Evolutionary conservation across 2,113 vertebrate genomes (phyloP).

Genomic region (Piliocolobus tephrosceles): DNA sequence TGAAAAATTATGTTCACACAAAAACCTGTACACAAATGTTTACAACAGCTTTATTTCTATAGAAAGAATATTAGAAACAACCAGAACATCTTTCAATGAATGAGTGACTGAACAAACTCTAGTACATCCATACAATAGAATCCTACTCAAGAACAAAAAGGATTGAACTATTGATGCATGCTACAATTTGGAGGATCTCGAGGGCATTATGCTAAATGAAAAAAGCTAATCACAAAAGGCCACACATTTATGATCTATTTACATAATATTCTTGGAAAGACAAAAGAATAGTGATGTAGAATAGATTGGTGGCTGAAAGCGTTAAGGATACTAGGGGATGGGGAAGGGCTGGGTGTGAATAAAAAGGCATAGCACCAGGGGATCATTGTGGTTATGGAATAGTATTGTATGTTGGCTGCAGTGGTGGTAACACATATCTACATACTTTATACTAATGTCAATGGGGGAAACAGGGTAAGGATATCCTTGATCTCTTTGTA

Average conservation of each 20-base stretch:
- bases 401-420: neutral
- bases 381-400: neutral
- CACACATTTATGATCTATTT: neutral
- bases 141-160: neutral
- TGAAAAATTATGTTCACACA: neutral
- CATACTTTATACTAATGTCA: neutral
- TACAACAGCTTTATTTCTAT: neutral
- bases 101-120: constrained; percentile 5
- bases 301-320: neutral
- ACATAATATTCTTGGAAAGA: neutral
- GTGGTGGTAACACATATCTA: neutral
- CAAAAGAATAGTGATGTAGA: neutral
- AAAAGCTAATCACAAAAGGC: neutral
- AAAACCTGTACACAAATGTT: neutral
- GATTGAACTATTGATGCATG: neutral
- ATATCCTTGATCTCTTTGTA: neutral
- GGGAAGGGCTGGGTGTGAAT: neutral
- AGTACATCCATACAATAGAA: neutral
- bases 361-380: neutral
- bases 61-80: neutral
- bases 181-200: neutral
- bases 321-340: neutral
- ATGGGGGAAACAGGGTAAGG: neutral
- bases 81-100: neutral
- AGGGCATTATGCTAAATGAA: neutral